Evolutionary conservation across 2,113 vertebrate genomes (phyloP), one percentile per base, ranked within the genome.

Genomic region (Cephalophus harveyi): DNA sequence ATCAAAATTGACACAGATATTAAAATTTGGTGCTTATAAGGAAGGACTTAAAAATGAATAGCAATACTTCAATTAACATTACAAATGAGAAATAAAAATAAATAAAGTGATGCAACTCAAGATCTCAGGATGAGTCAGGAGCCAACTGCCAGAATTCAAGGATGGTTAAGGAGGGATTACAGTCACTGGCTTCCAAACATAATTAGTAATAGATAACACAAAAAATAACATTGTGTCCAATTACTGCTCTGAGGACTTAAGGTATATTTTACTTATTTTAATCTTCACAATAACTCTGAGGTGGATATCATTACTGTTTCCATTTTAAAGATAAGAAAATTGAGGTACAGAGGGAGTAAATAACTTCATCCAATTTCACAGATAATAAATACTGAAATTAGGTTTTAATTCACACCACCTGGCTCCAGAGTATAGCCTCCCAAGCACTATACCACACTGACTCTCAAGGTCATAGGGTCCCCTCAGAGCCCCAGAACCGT

Each of bases 11-110:
- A 97, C 89, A 87, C 89, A 97, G 57, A 54, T 97, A 98, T 98
- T 98, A 95, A 97, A 98, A 98, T 97, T 91, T 95, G 97, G 92
- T 98, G 95, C 96, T 99, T 98, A 98, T 97, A 86, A 96, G 96
- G 92, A 96, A 97, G 94, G 94, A 97, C 98, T n/a, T 92, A 54
- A 33, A 96, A 97, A 64, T 87, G 60, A 98, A 98, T 88, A 91
- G 59, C 60, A 97, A 89, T 98, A 98, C 98, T 99, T 98, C 95
- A 78, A 98, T 76, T 98, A 97, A 91, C 98, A 82, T 95, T 98
- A 99, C 74, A 93, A 97, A 99, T 99, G 98, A 99, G 98, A 94
- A 17, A 85, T 95, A 48, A 19, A 76, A 76, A 43, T 36, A 67
- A 67, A 74, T 74, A 43, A 95, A 25, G 15, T 11, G 25, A 86